Conservation (phyloP, 1,140 invertebrate genomes). For the Drosophila simulans region DNA sequence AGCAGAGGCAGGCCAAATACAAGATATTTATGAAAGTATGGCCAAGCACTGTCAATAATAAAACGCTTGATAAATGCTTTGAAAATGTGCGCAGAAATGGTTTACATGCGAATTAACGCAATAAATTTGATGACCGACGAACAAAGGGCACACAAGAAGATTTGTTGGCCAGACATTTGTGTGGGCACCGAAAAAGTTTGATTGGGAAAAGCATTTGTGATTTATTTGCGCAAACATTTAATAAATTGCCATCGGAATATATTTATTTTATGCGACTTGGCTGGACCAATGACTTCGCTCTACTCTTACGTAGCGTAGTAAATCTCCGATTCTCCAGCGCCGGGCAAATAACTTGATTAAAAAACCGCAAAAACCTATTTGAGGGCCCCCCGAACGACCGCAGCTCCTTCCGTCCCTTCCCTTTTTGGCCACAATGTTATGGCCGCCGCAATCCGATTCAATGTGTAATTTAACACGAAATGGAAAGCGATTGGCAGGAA, state of each 20-base stretch:
- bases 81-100: constrained; percentile 68
- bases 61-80: constrained; percentile 79
- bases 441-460: constrained; percentile 79
- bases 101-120: constrained; percentile 81
- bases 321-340: constrained; percentile 23
- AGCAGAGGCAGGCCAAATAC: constrained; percentile 2
- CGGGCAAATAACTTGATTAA: constrained; percentile 79
- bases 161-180: constrained; percentile 39
- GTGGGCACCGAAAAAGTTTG: constrained; percentile 51
- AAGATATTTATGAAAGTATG: constrained; percentile 21
- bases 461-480: constrained; percentile 83
- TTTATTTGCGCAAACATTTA: constrained; percentile 81
- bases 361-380: constrained; percentile 81
- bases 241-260: constrained; percentile 70
- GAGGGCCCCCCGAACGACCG: constrained; percentile 56
- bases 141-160: constrained; percentile 40
- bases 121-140: constrained; percentile 69
- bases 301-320: neutral
- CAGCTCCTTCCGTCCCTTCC: constrained; percentile 28
- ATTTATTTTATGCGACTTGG: constrained; percentile 69
- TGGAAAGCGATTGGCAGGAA: constrained; percentile 73
- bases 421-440: constrained; percentile 66
- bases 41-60: constrained; percentile 74
- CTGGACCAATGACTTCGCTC: constrained; percentile 44
- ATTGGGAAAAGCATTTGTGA: constrained; percentile 80